Evolutionary conservation across 53 echinoderm and acorn worm species (phyloP), one percentile per base, ranked within the genome.

Genomic region (Luidia sarsii): DNA sequence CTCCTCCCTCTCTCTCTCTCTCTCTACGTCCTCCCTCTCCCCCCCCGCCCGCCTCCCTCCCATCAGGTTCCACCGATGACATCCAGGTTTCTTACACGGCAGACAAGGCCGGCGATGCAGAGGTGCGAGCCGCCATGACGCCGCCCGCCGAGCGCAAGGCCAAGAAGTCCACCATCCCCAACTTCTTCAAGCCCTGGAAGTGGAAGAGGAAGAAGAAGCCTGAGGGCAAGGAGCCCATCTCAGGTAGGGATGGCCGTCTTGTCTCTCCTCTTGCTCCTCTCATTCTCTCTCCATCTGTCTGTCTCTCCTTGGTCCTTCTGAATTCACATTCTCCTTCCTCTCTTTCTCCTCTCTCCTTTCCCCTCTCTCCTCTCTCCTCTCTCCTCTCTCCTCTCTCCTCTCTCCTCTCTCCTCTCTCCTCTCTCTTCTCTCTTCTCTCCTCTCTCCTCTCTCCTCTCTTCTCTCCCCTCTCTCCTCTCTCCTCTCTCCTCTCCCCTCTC

Each of bases 181-280:
- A 82, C 64, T 79, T 95, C 51, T 90, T 95, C 63, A 92, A 92
- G 64, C 95, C 95, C 0, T 95, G 95, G 95, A 95, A 95, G 33
- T 95, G 95, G 95, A 87, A 86, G 88, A 95, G 85, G 92, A 95
- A 92, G 83, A 92, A 90, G 86, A 90, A 90, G 79, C 56, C 82
- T 1, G 73, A 73, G 5, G 16, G 31, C 32, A 83, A 83, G 52
- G 60, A 67, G 2, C 41, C 72, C 5, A 55, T 56, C 4, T 56
- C 34, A 72, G 72, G 72, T 72, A 72, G 0, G 33, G 29, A 16
- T 9, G 18, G 3, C 54, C 21, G n/a, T 57, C 30, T 19, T 30
- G 0, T 25, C 3, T 16, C 7, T 51, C 18, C 20, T 3, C 20
- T 9, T 31, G 1, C 15, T 27, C 27, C 30, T 13, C 22, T 56